A percentile compares a stretch with the other conserved stretches of the same genome.
These are phyloP conservation scores for Oreochromis spilurus DNA, from an alignment of 2,113 vertebrate species.

Conservation along the genomic window DNA sequence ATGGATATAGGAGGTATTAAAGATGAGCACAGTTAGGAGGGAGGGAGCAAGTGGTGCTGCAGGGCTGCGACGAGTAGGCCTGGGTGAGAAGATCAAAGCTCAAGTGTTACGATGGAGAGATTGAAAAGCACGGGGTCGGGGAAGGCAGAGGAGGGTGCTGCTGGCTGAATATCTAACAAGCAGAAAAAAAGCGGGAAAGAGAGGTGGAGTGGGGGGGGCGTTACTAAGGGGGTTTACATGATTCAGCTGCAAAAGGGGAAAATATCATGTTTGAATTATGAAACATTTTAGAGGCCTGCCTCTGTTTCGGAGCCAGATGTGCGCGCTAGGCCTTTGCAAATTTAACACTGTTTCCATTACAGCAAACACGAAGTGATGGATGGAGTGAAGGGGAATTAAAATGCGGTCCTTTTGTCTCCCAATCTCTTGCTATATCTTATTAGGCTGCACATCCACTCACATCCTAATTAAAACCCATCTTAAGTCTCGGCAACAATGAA, in stretches of 20 bases:
- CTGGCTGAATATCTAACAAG: slow-evolving; percentile 50
- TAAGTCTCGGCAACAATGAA: slow-evolving; percentile 51
- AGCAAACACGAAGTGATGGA: neutral
- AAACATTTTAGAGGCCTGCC: slow-evolving; percentile 2
- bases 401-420: slow-evolving; percentile 42
- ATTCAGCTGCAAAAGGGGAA: slow-evolving; percentile 26
- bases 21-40: slow-evolving; percentile 36
- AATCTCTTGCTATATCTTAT: slow-evolving; percentile 60
- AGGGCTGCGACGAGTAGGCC: slow-evolving; percentile 35
- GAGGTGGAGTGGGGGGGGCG: neutral
- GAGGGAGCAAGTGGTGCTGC: slow-evolving; percentile 29
- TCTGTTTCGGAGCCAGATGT: slow-evolving; percentile 1
- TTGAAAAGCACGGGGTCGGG: slow-evolving; percentile 45
- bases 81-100: slow-evolving; percentile 67
- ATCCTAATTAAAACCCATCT: slow-evolving; percentile 63
- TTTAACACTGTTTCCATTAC: slow-evolving; percentile 12
- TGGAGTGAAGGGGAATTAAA: slow-evolving; percentile 12
- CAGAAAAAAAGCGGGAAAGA: neutral
- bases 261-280: slow-evolving; percentile 38
- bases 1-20: slow-evolving; percentile 52
- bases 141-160: slow-evolving; percentile 13
- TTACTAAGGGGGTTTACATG: neutral
- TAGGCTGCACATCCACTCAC: slow-evolving; percentile 36
- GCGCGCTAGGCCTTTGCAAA: slow-evolving; percentile 1
- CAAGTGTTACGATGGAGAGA: slow-evolving; percentile 58